These are phyloP conservation scores for Ctenopoma multispine DNA, from an alignment of 2,797 vertebrate species.

Conservation along the genomic window DNA sequence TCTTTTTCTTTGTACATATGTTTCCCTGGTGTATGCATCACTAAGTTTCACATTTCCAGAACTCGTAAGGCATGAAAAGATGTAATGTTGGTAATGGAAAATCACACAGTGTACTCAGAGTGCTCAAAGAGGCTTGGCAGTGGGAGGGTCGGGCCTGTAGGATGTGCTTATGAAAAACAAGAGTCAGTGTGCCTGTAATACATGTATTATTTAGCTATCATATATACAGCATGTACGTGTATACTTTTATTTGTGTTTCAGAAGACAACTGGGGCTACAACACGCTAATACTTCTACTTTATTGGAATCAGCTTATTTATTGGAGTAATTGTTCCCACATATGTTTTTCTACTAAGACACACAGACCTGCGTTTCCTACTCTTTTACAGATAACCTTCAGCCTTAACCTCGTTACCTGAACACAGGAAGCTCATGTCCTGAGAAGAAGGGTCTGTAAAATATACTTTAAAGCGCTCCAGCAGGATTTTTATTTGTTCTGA, in stretches of 20 bases:
- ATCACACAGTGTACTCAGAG: constrained; percentile 44
- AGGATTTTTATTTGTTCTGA: neutral
- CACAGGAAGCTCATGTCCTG: neutral
- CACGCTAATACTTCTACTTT: neutral
- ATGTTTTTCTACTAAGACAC: constrained; percentile 3
- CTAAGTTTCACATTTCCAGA: constrained; percentile 28
- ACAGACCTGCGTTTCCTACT: constrained; percentile 1
- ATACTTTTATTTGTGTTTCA: neutral
- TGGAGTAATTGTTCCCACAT: constrained; percentile 4
- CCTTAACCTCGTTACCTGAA: constrained; percentile 18
- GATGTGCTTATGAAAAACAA: constrained; percentile 14
- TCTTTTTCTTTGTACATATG: neutral
- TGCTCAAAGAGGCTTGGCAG: constrained; percentile 17
- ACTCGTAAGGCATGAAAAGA: constrained; percentile 29
- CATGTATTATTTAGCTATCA: neutral
- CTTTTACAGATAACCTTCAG: neutral
- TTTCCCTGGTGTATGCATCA: constrained; percentile 16
- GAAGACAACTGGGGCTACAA: neutral
- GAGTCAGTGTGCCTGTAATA: neutral
- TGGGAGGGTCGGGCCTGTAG: constrained; percentile 14
- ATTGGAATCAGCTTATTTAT: constrained; percentile 4
- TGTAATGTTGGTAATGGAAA: constrained; percentile 62
- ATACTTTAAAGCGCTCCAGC: neutral
- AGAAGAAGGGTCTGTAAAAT: constrained; percentile 42
- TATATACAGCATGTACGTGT: neutral